Base-by-base conservation (phyloP, 2,113 vertebrate genomes). In the Phyllopteryx taeniolatus region DNA sequence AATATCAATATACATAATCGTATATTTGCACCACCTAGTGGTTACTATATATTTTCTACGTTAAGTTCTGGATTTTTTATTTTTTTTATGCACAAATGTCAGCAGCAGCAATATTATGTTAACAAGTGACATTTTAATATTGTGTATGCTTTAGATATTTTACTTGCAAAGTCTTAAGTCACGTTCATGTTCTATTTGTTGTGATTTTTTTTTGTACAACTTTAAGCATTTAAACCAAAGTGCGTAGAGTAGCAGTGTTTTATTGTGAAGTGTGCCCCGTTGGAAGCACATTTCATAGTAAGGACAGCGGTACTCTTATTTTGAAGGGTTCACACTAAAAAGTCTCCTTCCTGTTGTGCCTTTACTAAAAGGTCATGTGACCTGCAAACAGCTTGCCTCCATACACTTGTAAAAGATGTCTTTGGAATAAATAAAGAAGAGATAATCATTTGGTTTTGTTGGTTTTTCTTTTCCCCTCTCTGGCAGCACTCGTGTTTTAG, bases 281-380 rank as follows among this genome's bases (percentile, higher is more conserved):
- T 33, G 59, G 33, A 35, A 35, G 14, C 59, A 17, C 59, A 7
- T 61, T 61, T 61, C 31, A 19, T 8, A 61, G 49, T 61, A 9
- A 9, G 27, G 15, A 33, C 15, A 0, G 57, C 33, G 12, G 3
- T 59, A 27, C 56, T 59, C 27, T 59, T 59, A 59, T 59, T 51
- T 59, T 59, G 56, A 59, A 59, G 4, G 59, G 7, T 14, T 15
- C 59, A 8, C 6, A 35, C 15, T 61, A 15, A 31, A 53, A 53
- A 72, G 43, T 86, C 72, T 75, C 82, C 61, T 90, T 91, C 91
- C 92, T 92, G 84, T 90, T 87, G 94, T 96, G 95, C 95, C 95
- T 96, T 96, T 94, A 75, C 62, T 56, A 8, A 4, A 69, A 77
- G 60, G 66, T 66, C 68, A 74, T 43, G 19, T n/a, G 12, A 74